These are phyloP conservation scores for Solenopsis fugax DNA, from an alignment of 1,140 invertebrate species.

Conservation along the genomic window DNA sequence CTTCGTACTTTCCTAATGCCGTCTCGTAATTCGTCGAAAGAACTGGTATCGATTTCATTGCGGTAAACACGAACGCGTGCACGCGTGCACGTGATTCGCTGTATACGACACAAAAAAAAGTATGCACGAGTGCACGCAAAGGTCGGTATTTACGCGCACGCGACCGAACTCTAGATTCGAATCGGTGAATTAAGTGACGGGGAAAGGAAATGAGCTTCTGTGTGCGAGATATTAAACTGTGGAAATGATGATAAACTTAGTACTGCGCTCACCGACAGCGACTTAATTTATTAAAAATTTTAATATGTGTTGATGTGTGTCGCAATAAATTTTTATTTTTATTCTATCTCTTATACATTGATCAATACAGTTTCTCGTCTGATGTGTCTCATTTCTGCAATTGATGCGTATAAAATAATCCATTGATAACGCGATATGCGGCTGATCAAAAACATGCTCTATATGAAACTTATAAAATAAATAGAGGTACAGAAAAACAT, in stretches of 20 bases:
- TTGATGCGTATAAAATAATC: conserved; percentile 16
- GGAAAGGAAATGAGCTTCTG: conserved; percentile 45
- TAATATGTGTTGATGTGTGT: background rate
- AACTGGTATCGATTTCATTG: conserved; percentile 73
- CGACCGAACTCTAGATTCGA: conserved; percentile 36
- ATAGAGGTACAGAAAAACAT: background rate
- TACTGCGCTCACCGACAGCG: background rate
- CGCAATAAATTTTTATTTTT: background rate
- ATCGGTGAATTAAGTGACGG: conserved; percentile 53
- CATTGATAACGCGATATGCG: background rate
- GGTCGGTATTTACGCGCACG: conserved; percentile 65
- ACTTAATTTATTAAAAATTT: background rate
- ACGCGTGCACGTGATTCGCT: conserved; percentile 39
- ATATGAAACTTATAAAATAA: conserved; percentile 13
- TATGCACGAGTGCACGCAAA: background rate
- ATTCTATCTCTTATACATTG: background rate
- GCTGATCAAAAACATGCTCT: background rate
- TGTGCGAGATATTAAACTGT: background rate
- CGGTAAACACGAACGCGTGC: conserved; percentile 64
- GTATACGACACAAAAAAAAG: background rate
- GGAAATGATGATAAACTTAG: conserved; percentile 25
- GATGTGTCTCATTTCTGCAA: background rate
- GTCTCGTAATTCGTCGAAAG: conserved; percentile 52
- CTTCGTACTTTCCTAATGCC: background rate
- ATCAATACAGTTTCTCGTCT: background rate